These are phyloP conservation scores for Dendrolimus kikuchii DNA, from an alignment of 1,140 invertebrate species.

Conservation along the genomic window DNA sequence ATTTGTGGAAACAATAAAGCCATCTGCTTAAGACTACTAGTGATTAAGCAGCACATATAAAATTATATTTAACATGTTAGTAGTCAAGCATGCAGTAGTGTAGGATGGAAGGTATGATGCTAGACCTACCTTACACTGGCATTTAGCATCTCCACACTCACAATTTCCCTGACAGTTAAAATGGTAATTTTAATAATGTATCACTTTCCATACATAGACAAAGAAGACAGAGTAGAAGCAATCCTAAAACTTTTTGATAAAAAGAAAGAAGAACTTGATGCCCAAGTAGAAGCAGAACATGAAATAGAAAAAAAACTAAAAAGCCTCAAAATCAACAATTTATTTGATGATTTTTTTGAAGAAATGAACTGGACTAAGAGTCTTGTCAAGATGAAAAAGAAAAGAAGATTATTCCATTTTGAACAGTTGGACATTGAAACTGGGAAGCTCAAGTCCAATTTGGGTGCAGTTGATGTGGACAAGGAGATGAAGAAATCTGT, in stretches of 20 bases:
- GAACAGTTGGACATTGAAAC: conserved; percentile 61
- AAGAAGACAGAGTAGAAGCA: conserved; percentile 33
- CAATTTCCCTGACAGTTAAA: neutral
- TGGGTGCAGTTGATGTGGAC: conserved; percentile 70
- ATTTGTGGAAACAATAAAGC: too few relatives aligned
- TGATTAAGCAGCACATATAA: too few relatives aligned
- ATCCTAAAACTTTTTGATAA: conserved; percentile 47
- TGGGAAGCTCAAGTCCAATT: conserved; percentile 60
- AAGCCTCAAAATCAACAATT: conserved; percentile 40
- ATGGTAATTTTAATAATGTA: neutral
- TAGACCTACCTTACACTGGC: too few relatives aligned
- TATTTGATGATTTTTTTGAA: conserved; percentile 52
- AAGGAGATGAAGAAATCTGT: conserved; percentile 77
- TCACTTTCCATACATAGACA: conserved; percentile 28
- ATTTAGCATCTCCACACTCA: too few relatives aligned
- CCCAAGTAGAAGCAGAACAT: conserved; percentile 27
- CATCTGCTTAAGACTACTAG: too few relatives aligned
- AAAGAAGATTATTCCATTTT: conserved; percentile 40
- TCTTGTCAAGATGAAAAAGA: conserved; percentile 27
- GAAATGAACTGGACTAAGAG: conserved; percentile 49
- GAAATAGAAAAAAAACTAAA: conserved; percentile 46
- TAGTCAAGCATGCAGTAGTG: too few relatives aligned
- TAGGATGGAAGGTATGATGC: too few relatives aligned
- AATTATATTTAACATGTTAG: too few relatives aligned
- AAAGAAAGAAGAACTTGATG: conserved; percentile 52